Percentiles rank a stretch among this genome's conserved stretches.
Conservation (phyloP, 2,888 invertebrate species). For the Acrocyrtus sp. region DNA sequence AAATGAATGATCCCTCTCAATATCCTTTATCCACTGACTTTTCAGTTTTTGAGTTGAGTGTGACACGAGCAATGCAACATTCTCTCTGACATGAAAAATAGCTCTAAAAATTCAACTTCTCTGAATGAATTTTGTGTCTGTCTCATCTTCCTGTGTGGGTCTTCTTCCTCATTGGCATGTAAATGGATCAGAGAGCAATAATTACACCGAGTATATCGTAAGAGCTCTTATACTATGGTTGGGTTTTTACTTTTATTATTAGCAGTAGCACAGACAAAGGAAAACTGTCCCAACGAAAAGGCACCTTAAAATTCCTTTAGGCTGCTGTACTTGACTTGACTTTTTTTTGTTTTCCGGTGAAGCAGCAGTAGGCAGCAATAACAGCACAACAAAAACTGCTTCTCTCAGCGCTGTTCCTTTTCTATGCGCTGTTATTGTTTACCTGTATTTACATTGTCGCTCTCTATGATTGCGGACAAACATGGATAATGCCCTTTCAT, state of each 20-base stretch:
- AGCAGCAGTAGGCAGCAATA: too few relatives aligned
- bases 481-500: constrained; percentile 47
- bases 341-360: too few relatives aligned
- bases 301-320: neutral
- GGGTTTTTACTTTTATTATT: too few relatives aligned
- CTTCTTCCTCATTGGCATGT: neutral
- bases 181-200: neutral
- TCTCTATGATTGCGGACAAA: constrained; percentile 47
- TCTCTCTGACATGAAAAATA: neutral
- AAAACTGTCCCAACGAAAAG: neutral
- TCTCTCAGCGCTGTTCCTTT: constrained; percentile 14
- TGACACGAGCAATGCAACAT: neutral
- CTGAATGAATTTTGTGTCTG: neutral
- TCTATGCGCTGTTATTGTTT: constrained; percentile 37
- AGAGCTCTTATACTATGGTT: too few relatives aligned
- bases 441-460: constrained; percentile 50
- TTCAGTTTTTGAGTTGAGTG: too few relatives aligned
- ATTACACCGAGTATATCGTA: neutral
- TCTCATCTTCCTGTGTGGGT: neutral
- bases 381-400: too few relatives aligned
- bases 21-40: too few relatives aligned
- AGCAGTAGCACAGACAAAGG: too few relatives aligned
- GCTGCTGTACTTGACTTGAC: too few relatives aligned
- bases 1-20: too few relatives aligned
- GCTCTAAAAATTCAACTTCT: neutral